A percentile compares a stretch with the other conserved stretches of the same genome.
phyloP scores from a whole-genome alignment of 2,888 invertebrate genomes.

The Microctonus brassicae region DNA sequence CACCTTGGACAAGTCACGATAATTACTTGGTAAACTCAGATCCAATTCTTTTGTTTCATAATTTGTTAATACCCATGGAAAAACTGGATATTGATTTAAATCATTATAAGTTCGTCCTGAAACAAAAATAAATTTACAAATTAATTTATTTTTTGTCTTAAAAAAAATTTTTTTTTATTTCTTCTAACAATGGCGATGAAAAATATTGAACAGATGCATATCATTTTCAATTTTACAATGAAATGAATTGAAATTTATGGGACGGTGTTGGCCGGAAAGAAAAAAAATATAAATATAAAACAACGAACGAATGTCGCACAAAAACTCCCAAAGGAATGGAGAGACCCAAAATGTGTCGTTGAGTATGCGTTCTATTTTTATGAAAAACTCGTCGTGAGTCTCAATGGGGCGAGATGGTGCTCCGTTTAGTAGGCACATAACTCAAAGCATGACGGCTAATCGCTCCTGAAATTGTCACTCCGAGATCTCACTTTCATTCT shows the following conservation, averaged over 20 bases:
- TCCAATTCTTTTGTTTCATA: slow-evolving; percentile 97
- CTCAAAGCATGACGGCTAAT: slow-evolving; percentile 68
- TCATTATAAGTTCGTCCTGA: slow-evolving; percentile 99
- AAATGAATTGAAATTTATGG: slow-evolving; percentile 33
- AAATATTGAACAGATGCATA: slow-evolving; percentile 14
- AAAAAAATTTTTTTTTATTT: background rate
- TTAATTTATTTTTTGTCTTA: background rate
- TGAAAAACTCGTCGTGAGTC: slow-evolving; percentile 55
- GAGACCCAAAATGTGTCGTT: slow-evolving; percentile 32
- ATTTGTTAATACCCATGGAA: slow-evolving; percentile 99
- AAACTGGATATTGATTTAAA: slow-evolving; percentile 98
- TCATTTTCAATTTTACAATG: slow-evolving; percentile 27
- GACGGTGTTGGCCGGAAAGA: slow-evolving; percentile 37
- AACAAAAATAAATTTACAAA: slow-evolving; percentile 49
- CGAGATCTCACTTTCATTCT: slow-evolving; percentile 59
- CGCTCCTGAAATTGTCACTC: slow-evolving; percentile 68
- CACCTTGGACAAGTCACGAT: slow-evolving; percentile 96
- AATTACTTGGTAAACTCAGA: slow-evolving; percentile 96
- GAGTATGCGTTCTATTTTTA: slow-evolving; percentile 61
- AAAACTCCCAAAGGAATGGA: slow-evolving; percentile 27
- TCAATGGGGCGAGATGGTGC: slow-evolving; percentile 60
- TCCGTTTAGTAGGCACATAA: slow-evolving; percentile 66
- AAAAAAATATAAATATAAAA: slow-evolving; percentile 31
- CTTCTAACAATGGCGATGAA: background rate
- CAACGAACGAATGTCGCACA: background rate